These are phyloP conservation scores for Drosophila greeni DNA, from an alignment of 2,888 invertebrate species.

Conservation along the genomic window DNA sequence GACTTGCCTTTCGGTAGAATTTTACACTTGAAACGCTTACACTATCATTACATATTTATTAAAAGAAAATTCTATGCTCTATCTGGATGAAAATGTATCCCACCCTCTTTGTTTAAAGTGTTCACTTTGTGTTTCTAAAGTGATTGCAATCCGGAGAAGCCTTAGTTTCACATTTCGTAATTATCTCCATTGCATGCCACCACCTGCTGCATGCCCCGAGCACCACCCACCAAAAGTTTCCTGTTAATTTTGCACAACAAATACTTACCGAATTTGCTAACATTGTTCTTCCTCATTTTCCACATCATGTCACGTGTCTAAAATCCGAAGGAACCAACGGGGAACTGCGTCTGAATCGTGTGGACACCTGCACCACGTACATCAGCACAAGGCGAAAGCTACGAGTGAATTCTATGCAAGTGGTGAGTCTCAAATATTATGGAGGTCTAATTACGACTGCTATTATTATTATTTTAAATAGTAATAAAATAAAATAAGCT, in stretches of 20 bases:
- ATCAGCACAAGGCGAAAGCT: slow-evolving; percentile 81
- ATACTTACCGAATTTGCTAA: slow-evolving; percentile 16
- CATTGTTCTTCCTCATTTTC: neutral
- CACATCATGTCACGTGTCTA: neutral
- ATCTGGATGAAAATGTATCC: neutral
- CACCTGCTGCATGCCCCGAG: slow-evolving; percentile 25
- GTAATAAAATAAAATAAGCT: too few relatives aligned
- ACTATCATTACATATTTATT: too few relatives aligned
- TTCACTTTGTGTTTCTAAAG: too few relatives aligned
- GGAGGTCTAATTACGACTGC: too few relatives aligned
- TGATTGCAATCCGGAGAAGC: neutral
- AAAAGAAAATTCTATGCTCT: neutral
- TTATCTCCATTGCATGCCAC: slow-evolving; percentile 21
- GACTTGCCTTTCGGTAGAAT: neutral
- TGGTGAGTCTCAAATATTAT: slow-evolving; percentile 61
- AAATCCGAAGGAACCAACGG: slow-evolving; percentile 78
- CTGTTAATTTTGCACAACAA: neutral
- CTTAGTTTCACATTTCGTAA: neutral
- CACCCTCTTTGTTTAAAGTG: too few relatives aligned
- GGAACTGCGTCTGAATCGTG: slow-evolving; percentile 81
- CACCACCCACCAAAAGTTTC: slow-evolving; percentile 18
- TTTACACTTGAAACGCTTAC: too few relatives aligned
- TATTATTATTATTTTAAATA: too few relatives aligned
- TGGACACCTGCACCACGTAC: slow-evolving; percentile 83
- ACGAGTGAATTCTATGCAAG: slow-evolving; percentile 76